Evolutionary conservation across 2,113 vertebrate genomes (phyloP).

Genomic region (Cromileptes altivelis): DNA sequence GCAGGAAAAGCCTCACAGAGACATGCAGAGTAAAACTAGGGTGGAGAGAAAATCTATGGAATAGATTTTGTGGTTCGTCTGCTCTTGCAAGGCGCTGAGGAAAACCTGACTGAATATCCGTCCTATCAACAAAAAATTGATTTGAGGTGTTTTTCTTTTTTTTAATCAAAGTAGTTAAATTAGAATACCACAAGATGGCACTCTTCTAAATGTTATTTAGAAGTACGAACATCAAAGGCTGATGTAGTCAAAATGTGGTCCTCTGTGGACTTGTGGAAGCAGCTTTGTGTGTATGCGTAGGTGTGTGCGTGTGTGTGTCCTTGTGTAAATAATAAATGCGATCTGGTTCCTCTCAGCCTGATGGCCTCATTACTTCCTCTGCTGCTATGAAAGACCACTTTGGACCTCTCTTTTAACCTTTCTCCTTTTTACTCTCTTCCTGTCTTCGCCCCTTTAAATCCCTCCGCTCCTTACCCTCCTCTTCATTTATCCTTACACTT

Average conservation of each 20-base stretch:
- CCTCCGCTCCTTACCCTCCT: neutral
- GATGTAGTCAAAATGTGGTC: slow-evolving; percentile 38
- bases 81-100: neutral
- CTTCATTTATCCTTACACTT: slow-evolving; percentile 18
- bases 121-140: neutral
- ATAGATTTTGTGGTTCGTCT: slow-evolving; percentile 30
- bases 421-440: neutral
- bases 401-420: slow-evolving; percentile 42
- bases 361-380: slow-evolving; percentile 32
- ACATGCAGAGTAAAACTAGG: neutral
- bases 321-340: slow-evolving; percentile 62
- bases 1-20: neutral
- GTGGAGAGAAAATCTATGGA: slow-evolving; percentile 31
- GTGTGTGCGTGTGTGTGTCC: slow-evolving; percentile 13
- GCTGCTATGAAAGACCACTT: slow-evolving; percentile 25
- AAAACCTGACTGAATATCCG: neutral
- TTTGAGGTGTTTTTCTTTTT: neutral
- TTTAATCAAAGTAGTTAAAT: neutral
- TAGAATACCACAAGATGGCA: slow-evolving; percentile 58
- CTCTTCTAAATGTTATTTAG: slow-evolving; percentile 31
- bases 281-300: slow-evolving; percentile 21
- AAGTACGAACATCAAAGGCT: slow-evolving; percentile 23
- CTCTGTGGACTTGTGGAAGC: slow-evolving; percentile 27
- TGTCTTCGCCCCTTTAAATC: slow-evolving; percentile 26
- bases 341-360: slow-evolving; percentile 46